phyloP scores from a whole-genome alignment of 2,797 vertebrate genomes.

The Lepilemur ruficaudatus region DNA sequence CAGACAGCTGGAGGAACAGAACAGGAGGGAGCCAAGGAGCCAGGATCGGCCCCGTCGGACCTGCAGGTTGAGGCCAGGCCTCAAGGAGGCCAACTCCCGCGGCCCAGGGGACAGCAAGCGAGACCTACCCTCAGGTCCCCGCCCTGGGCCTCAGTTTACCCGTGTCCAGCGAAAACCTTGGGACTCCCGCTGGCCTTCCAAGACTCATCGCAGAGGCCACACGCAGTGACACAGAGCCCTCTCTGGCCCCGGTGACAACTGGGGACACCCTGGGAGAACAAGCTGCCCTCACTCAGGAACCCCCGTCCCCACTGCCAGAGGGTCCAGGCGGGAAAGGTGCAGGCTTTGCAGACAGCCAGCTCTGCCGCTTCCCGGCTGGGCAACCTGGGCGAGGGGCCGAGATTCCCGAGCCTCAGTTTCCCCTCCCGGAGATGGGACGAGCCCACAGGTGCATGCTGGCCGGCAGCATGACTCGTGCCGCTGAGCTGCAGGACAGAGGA shows the following conservation, averaged over 20 bases:
- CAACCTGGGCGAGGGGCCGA: background rate
- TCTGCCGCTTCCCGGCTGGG: background rate
- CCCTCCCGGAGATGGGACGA: background rate
- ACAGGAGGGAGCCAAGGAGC: too few species aligned
- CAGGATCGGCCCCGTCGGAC: background rate
- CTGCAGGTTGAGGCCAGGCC: background rate
- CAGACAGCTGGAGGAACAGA: background rate
- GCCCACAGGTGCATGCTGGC: too few species aligned
- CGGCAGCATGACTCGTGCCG: background rate
- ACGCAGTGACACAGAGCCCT: background rate
- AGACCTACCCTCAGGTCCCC: background rate
- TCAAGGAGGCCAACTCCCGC: background rate
- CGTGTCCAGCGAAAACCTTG: background rate
- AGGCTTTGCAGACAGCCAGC: background rate
- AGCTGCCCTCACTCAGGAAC: background rate
- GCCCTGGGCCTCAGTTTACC: background rate
- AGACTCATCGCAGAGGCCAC: background rate
- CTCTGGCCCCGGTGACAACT: background rate
- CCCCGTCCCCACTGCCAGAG: background rate
- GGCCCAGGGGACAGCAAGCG: background rate
- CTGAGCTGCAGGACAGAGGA: background rate
- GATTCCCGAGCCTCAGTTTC: background rate
- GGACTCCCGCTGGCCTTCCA: background rate
- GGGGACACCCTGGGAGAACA: background rate
- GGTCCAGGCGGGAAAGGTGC: too few species aligned